Evolutionary conservation across 2,797 vertebrate species (phyloP).

Genomic region (Argyrosomus regius): DNA sequence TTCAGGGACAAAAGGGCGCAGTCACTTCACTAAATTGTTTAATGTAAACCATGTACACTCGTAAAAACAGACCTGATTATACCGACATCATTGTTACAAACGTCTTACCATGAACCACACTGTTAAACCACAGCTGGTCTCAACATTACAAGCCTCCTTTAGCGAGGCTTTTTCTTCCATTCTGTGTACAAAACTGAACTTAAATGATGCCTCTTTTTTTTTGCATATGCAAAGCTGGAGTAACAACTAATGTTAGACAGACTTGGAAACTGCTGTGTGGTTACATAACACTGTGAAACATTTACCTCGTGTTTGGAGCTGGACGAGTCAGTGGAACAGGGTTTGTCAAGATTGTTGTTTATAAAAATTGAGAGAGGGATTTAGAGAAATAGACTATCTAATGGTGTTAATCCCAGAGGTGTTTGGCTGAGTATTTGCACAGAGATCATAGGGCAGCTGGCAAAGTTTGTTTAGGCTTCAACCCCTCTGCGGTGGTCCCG

Average conservation of each 20-base stretch:
- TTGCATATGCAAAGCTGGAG: slow-evolving; percentile 26
- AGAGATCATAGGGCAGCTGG: slow-evolving; percentile 77
- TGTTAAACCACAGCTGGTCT: slow-evolving; percentile 76
- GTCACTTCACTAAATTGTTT: slow-evolving; percentile 45
- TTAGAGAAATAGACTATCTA: slow-evolving; percentile 47
- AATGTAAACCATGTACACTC: slow-evolving; percentile 60
- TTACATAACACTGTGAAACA: slow-evolving; percentile 69
- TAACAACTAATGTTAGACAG: slow-evolving; percentile 38
- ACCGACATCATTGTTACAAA: slow-evolving; percentile 75
- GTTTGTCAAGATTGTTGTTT: slow-evolving; percentile 59
- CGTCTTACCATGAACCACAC: slow-evolving; percentile 60
- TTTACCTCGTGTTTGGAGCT: slow-evolving; percentile 54
- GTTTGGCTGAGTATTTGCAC: slow-evolving; percentile 70
- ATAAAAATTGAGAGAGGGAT: slow-evolving; percentile 32
- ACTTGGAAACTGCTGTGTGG: slow-evolving; percentile 45
- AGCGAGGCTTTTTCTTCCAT: slow-evolving; percentile 23
- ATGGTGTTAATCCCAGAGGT: slow-evolving; percentile 62
- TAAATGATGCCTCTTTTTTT: slow-evolving; percentile 16
- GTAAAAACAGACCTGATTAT: slow-evolving; percentile 64
- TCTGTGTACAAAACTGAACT: slow-evolving; percentile 27
- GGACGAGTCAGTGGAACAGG: slow-evolving; percentile 44
- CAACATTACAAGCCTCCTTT: slow-evolving; percentile 46
- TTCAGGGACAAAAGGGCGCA: slow-evolving; percentile 23
- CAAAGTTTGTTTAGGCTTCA: slow-evolving; percentile 78
- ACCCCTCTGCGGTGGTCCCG: slow-evolving; percentile 67